Evolutionary conservation across 2,797 vertebrate genomes (phyloP), one percentile per base, ranked within the genome.

Genomic region (Neopelma chrysocephalum): DNA sequence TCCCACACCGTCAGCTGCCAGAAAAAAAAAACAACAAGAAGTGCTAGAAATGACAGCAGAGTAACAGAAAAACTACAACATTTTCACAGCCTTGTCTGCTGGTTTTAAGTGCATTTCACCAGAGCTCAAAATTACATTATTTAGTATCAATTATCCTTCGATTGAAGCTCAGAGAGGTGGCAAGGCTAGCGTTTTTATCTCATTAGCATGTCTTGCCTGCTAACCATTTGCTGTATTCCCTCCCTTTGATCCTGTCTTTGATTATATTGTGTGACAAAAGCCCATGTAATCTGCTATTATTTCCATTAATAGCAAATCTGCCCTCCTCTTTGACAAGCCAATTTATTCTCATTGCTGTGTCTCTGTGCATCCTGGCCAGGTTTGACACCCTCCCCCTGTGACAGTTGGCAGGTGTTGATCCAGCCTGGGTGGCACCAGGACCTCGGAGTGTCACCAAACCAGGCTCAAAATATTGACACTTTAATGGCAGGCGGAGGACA

Each of bases 231-330:
- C 96, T 96, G 92, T 89, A 97, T 97, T 97, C 96, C 96, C 94
- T 98, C 87, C 88, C 96, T 98, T 98, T 98, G 97, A 98, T 98
- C 97, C 95, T 94, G 94, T 87, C 90, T 98, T 97, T 98, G 98
- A 98, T 98, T 98, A 96, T 90, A 95, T 96, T 95, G 89, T 96
- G 90, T 94, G 96, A 97, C 97, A 97, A 89, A 95, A 95, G 95
- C 97, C 96, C 95, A 85, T 96, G 97, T 97, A 96, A 98, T 98
- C 97, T 97, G 94, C 96, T 95, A 98, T 98, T 98, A 98, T 97
- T 98, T 97, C 98, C 96, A 97, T 98, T 98, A 98, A 97, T 96
- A 97, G 96, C 95, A 64, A 96, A 95, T 95, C 97, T 97, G 97
- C 96, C 97, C 94, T 97, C 95, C 94, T 85, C 96, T 96, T 89